Base-by-base conservation (phyloP, 2,797 vertebrate genomes). In the Salmo trutta region DNA sequence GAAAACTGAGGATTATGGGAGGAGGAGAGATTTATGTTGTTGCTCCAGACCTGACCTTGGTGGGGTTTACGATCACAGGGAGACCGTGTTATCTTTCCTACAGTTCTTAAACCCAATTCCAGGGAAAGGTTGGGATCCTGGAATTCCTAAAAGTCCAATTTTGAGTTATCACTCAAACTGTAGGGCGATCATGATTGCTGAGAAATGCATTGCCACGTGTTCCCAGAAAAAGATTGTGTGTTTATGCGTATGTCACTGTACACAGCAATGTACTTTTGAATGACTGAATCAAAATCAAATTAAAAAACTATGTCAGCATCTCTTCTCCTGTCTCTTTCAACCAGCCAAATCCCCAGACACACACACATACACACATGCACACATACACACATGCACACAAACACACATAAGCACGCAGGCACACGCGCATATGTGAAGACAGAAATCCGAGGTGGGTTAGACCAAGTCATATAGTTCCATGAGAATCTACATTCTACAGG, bases 391-490 rank as follows among this genome's bases (percentile, higher is more conserved):
- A 71, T 33, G n/a, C n/a, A n/a, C n/a, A n/a, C n/a, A n/a, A n/a
- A n/a, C 33, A 47, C 59, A 74, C 27, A 29, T 2, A 29, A 1
- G 1, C 27, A 29, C 27, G 1, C 2, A 29, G 0, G 2, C 59
- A 47, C 59, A 51, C 33, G 29, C 41, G 86, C 91, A 88, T 91
- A 92, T 91, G 86, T 90, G 90, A 81, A 1, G 33, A 86, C 86
- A 89, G 89, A 92, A 87, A 89, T 80, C 36, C 36, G 84, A 87
- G 54, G 86, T 87, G 83, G 86, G 85, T 69, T 77, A 1, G 84
- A 83, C 85, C 53, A 79, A 80, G 84, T 85, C 69, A 41, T 84
- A 88, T 83, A 3, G 53, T 77, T 87, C 85, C 84, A 80, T 10
- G 0, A 47, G 83, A 76, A 89, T 83, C 83, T 19, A 0, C 3